These are phyloP conservation scores for Adrianichthys oophorus DNA, from an alignment of 2,797 vertebrate species.

Conservation along the genomic window DNA sequence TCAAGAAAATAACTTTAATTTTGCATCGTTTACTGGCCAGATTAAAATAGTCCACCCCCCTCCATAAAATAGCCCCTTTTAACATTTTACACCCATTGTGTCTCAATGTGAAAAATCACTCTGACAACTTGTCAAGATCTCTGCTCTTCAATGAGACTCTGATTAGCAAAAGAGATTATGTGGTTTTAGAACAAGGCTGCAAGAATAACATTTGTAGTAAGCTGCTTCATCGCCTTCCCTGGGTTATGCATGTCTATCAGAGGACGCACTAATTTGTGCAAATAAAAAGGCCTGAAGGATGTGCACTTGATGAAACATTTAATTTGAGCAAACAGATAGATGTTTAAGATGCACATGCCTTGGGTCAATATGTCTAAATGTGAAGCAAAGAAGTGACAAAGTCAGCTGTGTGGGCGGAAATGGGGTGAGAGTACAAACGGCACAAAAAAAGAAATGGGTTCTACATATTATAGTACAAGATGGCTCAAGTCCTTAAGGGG, in stretches of 20 bases:
- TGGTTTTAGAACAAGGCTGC: constrained; percentile 1
- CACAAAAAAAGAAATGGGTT: not conserved
- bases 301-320: not conserved
- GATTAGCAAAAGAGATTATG: constrained; percentile 9
- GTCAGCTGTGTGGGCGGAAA: not conserved
- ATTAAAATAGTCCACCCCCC: too few species aligned
- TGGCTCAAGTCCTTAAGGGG: constrained; percentile 4
- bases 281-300: constrained; percentile 6
- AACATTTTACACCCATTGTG: not conserved
- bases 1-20: too few species aligned
- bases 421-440: not conserved
- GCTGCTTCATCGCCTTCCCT: not conserved
- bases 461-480: constrained; percentile 2
- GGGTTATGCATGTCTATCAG: constrained; percentile 17
- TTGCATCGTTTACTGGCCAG: too few species aligned
- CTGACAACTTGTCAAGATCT: constrained; percentile 16
- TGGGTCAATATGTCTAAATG: constrained; percentile 8
- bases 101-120: not conserved
- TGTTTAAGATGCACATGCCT: not conserved
- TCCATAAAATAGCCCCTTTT: not conserved
- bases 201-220: not conserved
- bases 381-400: constrained; percentile 24
- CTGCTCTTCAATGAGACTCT: constrained; percentile 13
- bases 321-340: constrained; percentile 14
- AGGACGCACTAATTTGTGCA: constrained; percentile 8